Evolutionary conservation across 2,113 vertebrate genomes (phyloP), one percentile per base, ranked within the genome.

Genomic region (Phalacrocorax pelagicus): DNA sequence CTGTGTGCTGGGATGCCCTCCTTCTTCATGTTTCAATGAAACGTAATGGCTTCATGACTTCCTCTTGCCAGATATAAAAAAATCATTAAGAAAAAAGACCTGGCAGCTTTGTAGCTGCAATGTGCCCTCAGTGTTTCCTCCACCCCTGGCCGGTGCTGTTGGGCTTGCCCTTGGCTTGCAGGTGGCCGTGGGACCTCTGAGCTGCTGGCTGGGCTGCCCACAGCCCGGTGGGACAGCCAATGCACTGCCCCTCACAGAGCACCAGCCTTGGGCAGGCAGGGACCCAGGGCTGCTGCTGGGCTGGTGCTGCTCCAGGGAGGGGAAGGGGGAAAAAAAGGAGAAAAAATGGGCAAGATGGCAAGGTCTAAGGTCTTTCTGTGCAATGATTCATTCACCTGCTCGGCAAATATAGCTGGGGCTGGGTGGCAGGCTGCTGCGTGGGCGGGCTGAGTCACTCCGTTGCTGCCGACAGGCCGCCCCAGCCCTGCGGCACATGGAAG

Each of bases 171-270:
- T 88, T 0, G 59, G 59, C 73, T 40, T 3, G 23, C 36, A 5
- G n/a, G 16, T 4, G 12, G 71, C 49, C 47, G 30, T 0, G 0
- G 63, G 70, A 85, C 70, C 74, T 13, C 51, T 0, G 0, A 23
- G 36, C 51, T 61, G n/a, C 54, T 0, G 8, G n/a, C 44, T 3
- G 6, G 55, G 44, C 19, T 59, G 34, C n/a, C 22, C 20, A 13
- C 12, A 9, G 32, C 20, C 32, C 32, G 7, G 13, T 21, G 10
- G 58, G 58, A 59, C 23, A 15, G 54, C 34, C 69, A 57, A 12
- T 0, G 0, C 32, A 12, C 9, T 0, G 1, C 14, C 3, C 15
- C 23, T 36, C 1, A 0, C 12, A 1, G 51, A 38, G 29, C 71
- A 7, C 34, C 0, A 0, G 22, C 19, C 7, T 1, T 2, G 0